Evolutionary conservation across 2,888 invertebrate genomes (phyloP), one percentile per base, ranked within the genome.

Genomic region (Deroplatys truncata): DNA sequence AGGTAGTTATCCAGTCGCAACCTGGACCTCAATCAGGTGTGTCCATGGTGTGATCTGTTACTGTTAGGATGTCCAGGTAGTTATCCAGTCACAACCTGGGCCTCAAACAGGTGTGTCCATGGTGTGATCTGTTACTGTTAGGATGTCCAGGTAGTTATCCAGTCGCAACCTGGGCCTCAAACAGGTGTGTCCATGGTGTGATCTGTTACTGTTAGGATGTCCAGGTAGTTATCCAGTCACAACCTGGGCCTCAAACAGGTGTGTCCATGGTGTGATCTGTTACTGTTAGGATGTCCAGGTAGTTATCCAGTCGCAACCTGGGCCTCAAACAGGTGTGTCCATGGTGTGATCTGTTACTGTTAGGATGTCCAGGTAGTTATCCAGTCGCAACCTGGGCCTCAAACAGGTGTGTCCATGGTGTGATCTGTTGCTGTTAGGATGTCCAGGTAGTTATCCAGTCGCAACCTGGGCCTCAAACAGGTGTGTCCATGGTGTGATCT

Each of bases 31-130:
- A n/a, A n/a, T n/a, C n/a, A n/a, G n/a, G n/a, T n/a, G n/a, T n/a
- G n/a, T n/a, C n/a, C n/a, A n/a, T n/a, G n/a, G n/a, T n/a, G n/a
- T n/a, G 20, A 82, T n/a, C 82, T 82, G 20, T n/a, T 4, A 5
- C 7, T 82, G 4, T 82, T 82, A 20, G 31, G 31, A 4, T 31
- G 5, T 31, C 3, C 31, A 31, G 31, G 31, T 31, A 5, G 2
- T 5, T 31, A 5, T 31, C 5, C 3, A 94, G 91, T 91, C 29
- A 31, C 56, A n/a, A 31, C n/a, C 0, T 35, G 8, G 99, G 99
- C 91, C 99, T 99, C 94, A 99, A 99, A 94, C 98, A 98, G 96
- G 98, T 98, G 92, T 13, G 13, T 43, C 13, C 43, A 43, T n/a
- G n/a, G n/a, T n/a, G n/a, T n/a, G n/a, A n/a, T n/a, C n/a, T n/a